Evolutionary conservation across 2,888 invertebrate species (phyloP), one percentile per base, ranked within the genome.

Genomic region (Drosophila bunnanda): DNA sequence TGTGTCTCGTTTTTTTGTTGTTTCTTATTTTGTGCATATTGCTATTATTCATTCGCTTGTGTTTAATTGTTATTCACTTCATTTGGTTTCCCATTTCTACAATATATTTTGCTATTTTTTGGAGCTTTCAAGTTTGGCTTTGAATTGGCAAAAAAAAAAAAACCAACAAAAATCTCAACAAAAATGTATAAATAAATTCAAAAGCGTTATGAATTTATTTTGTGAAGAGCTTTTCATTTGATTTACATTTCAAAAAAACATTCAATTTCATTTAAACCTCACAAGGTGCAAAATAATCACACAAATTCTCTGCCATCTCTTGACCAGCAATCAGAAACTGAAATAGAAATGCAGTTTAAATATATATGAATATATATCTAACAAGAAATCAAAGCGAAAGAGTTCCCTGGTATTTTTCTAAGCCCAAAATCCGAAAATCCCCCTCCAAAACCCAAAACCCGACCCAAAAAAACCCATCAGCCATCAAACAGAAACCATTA

Each of bases 91-190:
- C 34, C 61, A 70, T 57, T 65, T 75, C 44, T 62, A 59, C 36
- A 69, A 78, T 59, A 34, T 56, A 69, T 76, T 58, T 64, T 56
- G 32, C 30, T 25, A 46, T 57, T 17, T 28, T 72, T 67, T 50
- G 71, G 65, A 73, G 75, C 77, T 82, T 82, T 80, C 69, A 82
- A 69, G 86, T 82, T 85, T 85, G 82, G 86, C 70, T 82, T 86
- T 83, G 77, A 86, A 82, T 86, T 82, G 86, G 83, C 86, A 32
- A 48, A 46, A 48, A 50, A 32, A 9, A 32, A 48, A 50, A 32
- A 10, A 25, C 1, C 30, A 36, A 56, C 36, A 50, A 25, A 15
- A 12, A 12, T 17, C n/a, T n/a, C n/a, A n/a, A 68, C 10, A 38
- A 55, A 28, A 54, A 32, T 17, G 57, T 28, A 48, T 22, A 32